A percentile compares a stretch with the other conserved stretches of the same genome.
phyloP scores from a whole-genome alignment of 1,140 invertebrate genomes.

The Solenopsis invicta region DNA sequence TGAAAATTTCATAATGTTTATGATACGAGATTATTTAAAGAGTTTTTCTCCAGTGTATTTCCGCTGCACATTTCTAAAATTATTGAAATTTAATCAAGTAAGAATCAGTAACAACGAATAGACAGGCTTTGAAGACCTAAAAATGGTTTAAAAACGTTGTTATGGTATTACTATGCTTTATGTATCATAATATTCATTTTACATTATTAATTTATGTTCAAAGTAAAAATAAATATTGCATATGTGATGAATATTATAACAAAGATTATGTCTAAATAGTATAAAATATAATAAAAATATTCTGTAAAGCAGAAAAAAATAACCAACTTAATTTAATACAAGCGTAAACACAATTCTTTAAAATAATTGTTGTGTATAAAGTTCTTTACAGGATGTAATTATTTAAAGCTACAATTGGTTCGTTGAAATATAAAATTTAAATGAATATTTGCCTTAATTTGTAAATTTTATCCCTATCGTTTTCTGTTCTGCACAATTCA shows the following conservation, averaged over 20 bases:
- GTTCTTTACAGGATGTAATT: not conserved
- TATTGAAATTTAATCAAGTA: constrained; percentile 8
- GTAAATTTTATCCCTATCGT: not conserved
- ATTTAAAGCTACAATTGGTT: not conserved
- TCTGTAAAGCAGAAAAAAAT: not conserved
- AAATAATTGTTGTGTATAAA: not conserved
- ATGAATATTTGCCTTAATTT: not conserved
- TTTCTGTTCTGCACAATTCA: not conserved
- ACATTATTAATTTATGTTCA: not conserved
- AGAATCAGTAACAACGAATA: not conserved
- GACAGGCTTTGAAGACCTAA: not conserved
- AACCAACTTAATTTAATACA: not conserved
- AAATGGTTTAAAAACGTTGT: not conserved
- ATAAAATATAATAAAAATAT: not conserved
- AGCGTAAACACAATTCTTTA: not conserved
- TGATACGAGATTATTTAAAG: constrained; percentile 46
- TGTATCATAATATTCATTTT: not conserved
- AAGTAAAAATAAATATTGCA: not conserved
- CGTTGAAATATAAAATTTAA: not conserved
- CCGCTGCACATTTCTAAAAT: not conserved
- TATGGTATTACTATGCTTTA: not conserved
- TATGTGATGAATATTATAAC: not conserved
- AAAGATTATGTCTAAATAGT: not conserved
- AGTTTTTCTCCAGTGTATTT: constrained; percentile 33
- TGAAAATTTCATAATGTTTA: constrained; percentile 53